Conservation (phyloP, 2,888 invertebrate genomes). For the Escarpia spicata region DNA sequence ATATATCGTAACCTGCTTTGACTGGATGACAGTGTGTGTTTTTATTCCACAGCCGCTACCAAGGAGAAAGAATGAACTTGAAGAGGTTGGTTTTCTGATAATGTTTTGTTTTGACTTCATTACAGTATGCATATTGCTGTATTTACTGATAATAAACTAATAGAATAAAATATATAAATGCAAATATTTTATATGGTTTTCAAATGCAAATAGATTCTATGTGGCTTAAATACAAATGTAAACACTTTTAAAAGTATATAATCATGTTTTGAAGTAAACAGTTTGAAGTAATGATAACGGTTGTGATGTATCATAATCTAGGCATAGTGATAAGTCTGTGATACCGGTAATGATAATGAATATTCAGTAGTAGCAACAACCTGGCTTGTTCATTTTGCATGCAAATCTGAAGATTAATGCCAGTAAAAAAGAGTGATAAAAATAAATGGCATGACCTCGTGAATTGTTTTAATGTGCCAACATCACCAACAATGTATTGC, state of each 20-base stretch:
- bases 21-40: neutral
- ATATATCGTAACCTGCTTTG: neutral
- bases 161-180: neutral
- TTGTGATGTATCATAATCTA: too few relatives aligned
- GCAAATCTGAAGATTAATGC: too few relatives aligned
- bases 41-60: neutral
- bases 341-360: too few relatives aligned
- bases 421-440: too few relatives aligned
- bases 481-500: neutral
- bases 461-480: too few relatives aligned
- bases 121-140: neutral
- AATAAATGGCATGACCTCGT: too few relatives aligned
- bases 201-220: neutral
- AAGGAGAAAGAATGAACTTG: slow-evolving; percentile 1
- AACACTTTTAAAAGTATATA: neutral
- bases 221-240: neutral
- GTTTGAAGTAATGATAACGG: too few relatives aligned
- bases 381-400: too few relatives aligned
- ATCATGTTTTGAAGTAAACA: too few relatives aligned
- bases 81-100: neutral
- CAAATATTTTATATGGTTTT: neutral
- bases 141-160: neutral
- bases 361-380: too few relatives aligned
- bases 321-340: too few relatives aligned
- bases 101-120: neutral